Conservation (phyloP, 2,797 vertebrate species). For the Sebastes hubbsi region DNA sequence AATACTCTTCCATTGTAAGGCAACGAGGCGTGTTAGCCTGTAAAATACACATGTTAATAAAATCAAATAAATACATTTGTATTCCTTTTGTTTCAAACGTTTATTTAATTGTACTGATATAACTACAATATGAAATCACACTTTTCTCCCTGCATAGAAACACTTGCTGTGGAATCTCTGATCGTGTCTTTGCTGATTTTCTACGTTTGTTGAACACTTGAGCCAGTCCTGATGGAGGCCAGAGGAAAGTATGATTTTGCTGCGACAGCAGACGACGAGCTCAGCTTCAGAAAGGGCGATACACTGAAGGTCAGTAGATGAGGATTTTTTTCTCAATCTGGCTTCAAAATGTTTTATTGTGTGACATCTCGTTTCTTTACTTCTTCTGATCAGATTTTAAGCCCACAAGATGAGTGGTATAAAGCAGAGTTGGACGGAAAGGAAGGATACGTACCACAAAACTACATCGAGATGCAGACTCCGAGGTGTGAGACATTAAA, state of each 20-base stretch:
- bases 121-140: not conserved
- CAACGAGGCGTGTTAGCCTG: not conserved
- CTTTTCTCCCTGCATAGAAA: slow-evolving; percentile 4
- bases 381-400: slow-evolving; percentile 80
- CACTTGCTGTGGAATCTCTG: not conserved
- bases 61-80: not conserved
- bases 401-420: slow-evolving; percentile 89
- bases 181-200: not conserved
- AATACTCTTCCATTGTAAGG: not conserved
- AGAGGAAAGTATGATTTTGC: slow-evolving; percentile 89
- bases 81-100: not conserved
- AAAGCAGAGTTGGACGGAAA: slow-evolving; percentile 91
- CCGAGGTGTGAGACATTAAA: slow-evolving; percentile 82
- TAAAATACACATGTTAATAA: no score
- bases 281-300: slow-evolving; percentile 92
- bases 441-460: slow-evolving; percentile 92
- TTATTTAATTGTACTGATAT: not conserved
- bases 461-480: slow-evolving; percentile 87
- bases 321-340: not conserved
- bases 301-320: slow-evolving; percentile 86
- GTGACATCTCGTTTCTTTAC: not conserved
- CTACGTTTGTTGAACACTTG: not conserved
- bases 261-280: slow-evolving; percentile 88
- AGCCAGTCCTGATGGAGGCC: slow-evolving; percentile 88
- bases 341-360: not conserved